Evolutionary conservation across 1,140 invertebrate genomes (phyloP).

Genomic region (Watersipora subatra): DNA sequence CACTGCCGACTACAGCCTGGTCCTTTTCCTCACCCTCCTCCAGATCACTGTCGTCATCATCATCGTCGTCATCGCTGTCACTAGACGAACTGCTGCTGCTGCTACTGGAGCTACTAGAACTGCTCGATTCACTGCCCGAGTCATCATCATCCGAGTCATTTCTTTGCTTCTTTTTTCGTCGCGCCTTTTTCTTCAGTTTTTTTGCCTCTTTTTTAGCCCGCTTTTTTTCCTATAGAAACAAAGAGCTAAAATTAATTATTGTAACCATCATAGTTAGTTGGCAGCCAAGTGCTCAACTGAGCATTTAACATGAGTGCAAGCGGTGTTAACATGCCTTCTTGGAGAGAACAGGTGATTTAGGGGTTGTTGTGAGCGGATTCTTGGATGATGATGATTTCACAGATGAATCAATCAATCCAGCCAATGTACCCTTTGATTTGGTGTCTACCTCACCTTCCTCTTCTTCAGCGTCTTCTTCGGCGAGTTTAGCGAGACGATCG

Average conservation of each 20-base stretch:
- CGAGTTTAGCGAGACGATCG: conserved; percentile 54
- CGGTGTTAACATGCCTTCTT: too few relatives aligned
- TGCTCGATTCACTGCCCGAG: not conserved
- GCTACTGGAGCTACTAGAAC: not conserved
- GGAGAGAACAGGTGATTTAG: not conserved
- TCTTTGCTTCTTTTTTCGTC: not conserved
- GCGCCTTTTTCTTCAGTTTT: not conserved
- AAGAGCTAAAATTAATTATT: too few relatives aligned
- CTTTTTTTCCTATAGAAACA: not conserved
- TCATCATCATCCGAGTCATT: not conserved
- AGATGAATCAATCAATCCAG: not conserved
- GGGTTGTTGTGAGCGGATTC: not conserved
- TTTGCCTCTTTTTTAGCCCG: not conserved
- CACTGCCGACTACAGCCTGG: too few relatives aligned
- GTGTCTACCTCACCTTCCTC: conserved; percentile 12
- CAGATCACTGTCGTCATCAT: not conserved
- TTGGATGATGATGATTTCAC: too few relatives aligned
- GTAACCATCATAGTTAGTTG: too few relatives aligned
- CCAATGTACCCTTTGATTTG: not conserved
- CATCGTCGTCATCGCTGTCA: not conserved
- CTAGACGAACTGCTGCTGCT: not conserved
- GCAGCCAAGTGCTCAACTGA: too few relatives aligned
- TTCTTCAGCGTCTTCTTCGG: conserved; percentile 24
- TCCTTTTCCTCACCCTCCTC: conserved; percentile 2
- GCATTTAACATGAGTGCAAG: too few relatives aligned